Evolutionary conservation across 2,113 vertebrate species (phyloP).

Genomic region (Albula goreensis): DNA sequence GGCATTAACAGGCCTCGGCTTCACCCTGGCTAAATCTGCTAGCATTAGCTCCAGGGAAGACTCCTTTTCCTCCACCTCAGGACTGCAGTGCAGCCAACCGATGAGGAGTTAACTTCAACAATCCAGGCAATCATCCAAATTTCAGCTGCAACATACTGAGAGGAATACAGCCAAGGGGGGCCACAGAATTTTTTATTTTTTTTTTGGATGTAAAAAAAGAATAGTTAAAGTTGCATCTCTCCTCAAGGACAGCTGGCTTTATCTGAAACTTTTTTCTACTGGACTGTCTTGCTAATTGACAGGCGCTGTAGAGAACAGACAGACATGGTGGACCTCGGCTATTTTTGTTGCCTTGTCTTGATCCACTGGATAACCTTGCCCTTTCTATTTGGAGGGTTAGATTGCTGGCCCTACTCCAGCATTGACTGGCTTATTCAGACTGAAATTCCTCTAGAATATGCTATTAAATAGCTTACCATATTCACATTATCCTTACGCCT

Average conservation of each 20-base stretch:
- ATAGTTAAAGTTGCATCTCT: neutral
- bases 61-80: neutral
- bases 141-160: neutral
- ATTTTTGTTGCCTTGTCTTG: neutral
- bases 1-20: neutral
- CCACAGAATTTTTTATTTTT: neutral
- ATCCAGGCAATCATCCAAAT: neutral
- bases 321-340: neutral
- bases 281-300: neutral
- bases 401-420: neutral
- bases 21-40: neutral
- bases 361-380: conserved; percentile 6
- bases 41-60: neutral
- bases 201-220: neutral
- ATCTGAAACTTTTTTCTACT: neutral
- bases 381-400: conserved; percentile 7
- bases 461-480: neutral
- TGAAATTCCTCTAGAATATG: neutral
- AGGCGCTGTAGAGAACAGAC: neutral
- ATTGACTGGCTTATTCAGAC: neutral
- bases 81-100: neutral
- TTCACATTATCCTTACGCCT: neutral
- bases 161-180: neutral
- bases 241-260: neutral
- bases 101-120: neutral